A percentile compares a stretch with the other conserved stretches of the same genome.
phyloP scores from a whole-genome alignment of 2,888 invertebrate genomes.

The Slavum lentiscoides region DNA sequence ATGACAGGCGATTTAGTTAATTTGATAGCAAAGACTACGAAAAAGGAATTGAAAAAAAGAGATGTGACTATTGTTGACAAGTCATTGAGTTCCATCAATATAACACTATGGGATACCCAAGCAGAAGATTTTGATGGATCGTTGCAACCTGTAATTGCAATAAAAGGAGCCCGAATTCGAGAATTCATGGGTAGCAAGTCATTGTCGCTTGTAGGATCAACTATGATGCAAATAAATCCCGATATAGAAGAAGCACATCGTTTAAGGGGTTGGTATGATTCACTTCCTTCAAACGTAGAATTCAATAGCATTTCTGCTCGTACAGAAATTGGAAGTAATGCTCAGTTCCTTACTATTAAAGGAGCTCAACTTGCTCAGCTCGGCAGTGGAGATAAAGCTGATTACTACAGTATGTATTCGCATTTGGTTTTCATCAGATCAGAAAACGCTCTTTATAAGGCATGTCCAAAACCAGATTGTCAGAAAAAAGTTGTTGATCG shows the following conservation, averaged over 20 bases:
- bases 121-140: slow-evolving; percentile 82
- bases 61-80: slow-evolving; percentile 86
- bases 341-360: slow-evolving; percentile 72
- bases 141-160: slow-evolving; percentile 78
- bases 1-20: slow-evolving; percentile 71
- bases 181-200: slow-evolving; percentile 87
- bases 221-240: slow-evolving; percentile 69
- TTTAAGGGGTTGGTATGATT: slow-evolving; percentile 89
- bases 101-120: slow-evolving; percentile 90
- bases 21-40: slow-evolving; percentile 73
- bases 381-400: slow-evolving; percentile 76
- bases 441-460: slow-evolving; percentile 86
- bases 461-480: slow-evolving; percentile 86
- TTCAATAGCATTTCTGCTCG: slow-evolving; percentile 65
- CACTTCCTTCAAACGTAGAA: slow-evolving; percentile 65
- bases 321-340: slow-evolving; percentile 55
- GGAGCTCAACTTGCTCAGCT: slow-evolving; percentile 74
- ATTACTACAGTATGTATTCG: slow-evolving; percentile 79
- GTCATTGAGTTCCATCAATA: slow-evolving; percentile 61
- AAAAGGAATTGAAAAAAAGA: slow-evolving; percentile 84
- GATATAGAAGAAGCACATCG: slow-evolving; percentile 84
- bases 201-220: slow-evolving; percentile 63
- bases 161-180: slow-evolving; percentile 80
- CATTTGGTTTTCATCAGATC: slow-evolving; percentile 76
- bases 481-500: slow-evolving; percentile 84